Percentiles rank a stretch among this genome's conserved stretches.
Conservation (phyloP, 2,797 vertebrate genomes). For the Tamandua tetradactyla region DNA sequence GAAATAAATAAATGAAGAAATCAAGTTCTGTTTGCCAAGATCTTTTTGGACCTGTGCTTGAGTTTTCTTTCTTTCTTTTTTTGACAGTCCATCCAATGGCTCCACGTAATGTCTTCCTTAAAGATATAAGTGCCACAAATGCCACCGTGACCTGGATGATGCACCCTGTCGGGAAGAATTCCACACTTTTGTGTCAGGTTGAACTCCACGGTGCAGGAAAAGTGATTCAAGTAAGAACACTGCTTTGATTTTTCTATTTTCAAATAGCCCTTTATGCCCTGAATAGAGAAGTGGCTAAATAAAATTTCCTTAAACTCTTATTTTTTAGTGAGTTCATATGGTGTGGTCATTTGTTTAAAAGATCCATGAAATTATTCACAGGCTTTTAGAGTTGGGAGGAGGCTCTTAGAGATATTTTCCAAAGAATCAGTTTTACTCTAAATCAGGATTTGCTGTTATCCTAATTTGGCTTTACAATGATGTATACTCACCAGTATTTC, state of each 20-base stretch:
- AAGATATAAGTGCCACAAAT: conserved; percentile 46
- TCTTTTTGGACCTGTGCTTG: background rate
- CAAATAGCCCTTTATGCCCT: background rate
- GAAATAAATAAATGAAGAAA: background rate
- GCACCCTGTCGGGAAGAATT: background rate
- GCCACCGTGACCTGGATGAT: conserved; percentile 80
- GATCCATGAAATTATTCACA: background rate
- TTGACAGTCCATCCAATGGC: conserved; percentile 82
- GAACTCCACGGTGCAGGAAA: conserved; percentile 66
- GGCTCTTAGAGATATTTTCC: background rate
- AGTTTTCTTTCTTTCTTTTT: background rate
- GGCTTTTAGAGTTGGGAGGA: background rate
- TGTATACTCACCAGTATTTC: background rate
- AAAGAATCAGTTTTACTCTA: background rate
- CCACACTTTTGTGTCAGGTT: conserved; percentile 81
- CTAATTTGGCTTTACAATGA: background rate
- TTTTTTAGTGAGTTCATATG: background rate
- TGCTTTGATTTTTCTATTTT: background rate
- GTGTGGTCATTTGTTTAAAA: background rate
- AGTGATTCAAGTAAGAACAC: conserved; percentile 78
- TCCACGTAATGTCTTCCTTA: conserved; percentile 66
- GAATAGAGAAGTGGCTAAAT: background rate
- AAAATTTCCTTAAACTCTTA: background rate
- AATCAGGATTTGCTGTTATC: background rate
- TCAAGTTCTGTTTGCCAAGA: background rate